A percentile compares a stretch with the other conserved stretches of the same genome.
phyloP scores from a whole-genome alignment of 2,888 invertebrate genomes.

The Corbicula japonica region DNA sequence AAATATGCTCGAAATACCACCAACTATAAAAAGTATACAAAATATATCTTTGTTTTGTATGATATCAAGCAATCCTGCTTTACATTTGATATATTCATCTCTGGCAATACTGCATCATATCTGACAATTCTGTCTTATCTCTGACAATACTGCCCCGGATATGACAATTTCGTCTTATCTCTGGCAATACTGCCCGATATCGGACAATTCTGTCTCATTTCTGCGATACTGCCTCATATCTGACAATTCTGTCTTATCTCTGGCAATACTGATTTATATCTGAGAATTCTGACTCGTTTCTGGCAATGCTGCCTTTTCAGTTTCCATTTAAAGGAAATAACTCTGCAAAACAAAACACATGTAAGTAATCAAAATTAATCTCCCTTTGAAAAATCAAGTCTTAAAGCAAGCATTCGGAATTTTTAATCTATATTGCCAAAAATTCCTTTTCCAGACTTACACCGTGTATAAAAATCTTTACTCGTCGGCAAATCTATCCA shows the following conservation, averaged over 20 bases:
- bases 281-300: not conserved
- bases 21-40: not conserved
- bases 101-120: not conserved
- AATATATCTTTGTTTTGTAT: not conserved
- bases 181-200: not conserved
- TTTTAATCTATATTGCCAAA: conserved; percentile 38
- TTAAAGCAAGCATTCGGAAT: conserved; percentile 38
- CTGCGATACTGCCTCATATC: not conserved
- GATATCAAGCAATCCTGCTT: not conserved
- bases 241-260: not conserved
- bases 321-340: not conserved
- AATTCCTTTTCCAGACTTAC: conserved; percentile 27
- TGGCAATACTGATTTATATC: not conserved
- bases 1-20: not conserved
- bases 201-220: not conserved
- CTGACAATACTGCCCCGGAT: not conserved
- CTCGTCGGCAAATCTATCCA: conserved; percentile 32
- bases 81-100: not conserved
- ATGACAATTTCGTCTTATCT: not conserved
- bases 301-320: not conserved
- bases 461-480: conserved; percentile 24
- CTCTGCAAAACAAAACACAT: no score
- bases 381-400: no score
- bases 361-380: no score
- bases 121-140: not conserved